phyloP scores from a whole-genome alignment of 2,113 vertebrate species.

The Pelodiscus sinensis region DNA sequence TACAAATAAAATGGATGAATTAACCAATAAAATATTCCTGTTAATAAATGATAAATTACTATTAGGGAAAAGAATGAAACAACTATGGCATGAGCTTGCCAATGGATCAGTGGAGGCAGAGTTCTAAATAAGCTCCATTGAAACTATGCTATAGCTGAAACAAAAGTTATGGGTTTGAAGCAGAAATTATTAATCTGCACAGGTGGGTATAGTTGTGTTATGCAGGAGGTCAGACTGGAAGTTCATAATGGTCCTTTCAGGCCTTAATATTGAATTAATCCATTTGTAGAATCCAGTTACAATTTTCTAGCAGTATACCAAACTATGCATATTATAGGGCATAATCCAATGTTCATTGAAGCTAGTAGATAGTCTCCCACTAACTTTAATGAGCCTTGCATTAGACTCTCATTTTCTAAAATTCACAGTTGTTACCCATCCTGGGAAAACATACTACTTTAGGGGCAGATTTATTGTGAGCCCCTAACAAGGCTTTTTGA shows the following conservation, averaged over 20 bases:
- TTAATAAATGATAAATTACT: background rate
- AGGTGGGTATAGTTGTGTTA: background rate
- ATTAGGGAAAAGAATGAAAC: background rate
- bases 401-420: too few relatives aligned
- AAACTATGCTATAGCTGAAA: background rate
- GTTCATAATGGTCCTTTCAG: background rate
- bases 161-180: background rate
- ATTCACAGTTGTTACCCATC: too few relatives aligned
- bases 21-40: background rate
- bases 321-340: too few relatives aligned
- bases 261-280: background rate
- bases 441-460: too few relatives aligned
- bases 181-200: background rate
- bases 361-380: too few relatives aligned
- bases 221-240: background rate
- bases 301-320: background rate
- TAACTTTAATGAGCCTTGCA: too few relatives aligned
- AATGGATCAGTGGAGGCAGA: background rate
- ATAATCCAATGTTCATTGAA: too few relatives aligned
- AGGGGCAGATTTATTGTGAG: too few relatives aligned
- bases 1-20: background rate
- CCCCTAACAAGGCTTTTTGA: background rate
- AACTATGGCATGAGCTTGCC: background rate
- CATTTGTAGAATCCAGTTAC: background rate
- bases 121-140: background rate